These are phyloP conservation scores for Cydia amplana DNA, from an alignment of 1,140 invertebrate genomes.

Conservation along the genomic window DNA sequence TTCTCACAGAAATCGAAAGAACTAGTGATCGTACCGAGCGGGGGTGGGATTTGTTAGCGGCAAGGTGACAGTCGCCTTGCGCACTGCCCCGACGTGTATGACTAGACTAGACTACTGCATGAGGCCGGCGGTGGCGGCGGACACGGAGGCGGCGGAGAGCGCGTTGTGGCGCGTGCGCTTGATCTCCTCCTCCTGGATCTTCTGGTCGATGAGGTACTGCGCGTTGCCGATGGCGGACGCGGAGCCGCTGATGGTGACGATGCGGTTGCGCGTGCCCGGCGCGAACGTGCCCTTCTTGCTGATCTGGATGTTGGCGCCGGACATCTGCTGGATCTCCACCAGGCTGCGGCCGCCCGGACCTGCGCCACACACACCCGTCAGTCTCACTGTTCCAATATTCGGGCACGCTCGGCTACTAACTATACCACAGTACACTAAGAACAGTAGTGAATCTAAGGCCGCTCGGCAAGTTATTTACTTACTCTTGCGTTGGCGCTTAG, in stretches of 20 bases:
- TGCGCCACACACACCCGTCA: slow-evolving; percentile 52
- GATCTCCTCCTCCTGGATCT: slow-evolving; percentile 96
- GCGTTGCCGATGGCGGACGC: slow-evolving; percentile 93
- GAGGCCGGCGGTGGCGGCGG: slow-evolving; percentile 84
- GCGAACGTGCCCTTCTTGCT: slow-evolving; percentile 99
- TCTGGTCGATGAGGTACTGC: slow-evolving; percentile 96
- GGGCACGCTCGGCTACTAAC: too few relatives aligned
- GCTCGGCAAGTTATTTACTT: too few relatives aligned
- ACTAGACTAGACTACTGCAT: slow-evolving; percentile 76
- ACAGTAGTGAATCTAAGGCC: too few relatives aligned
- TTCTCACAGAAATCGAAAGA: too few relatives aligned
- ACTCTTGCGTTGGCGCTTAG: too few relatives aligned
- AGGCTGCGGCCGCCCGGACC: slow-evolving; percentile 96
- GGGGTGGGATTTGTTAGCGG: background rate
- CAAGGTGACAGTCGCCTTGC: background rate
- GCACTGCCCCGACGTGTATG: background rate
- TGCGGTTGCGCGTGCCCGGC: slow-evolving; percentile 96
- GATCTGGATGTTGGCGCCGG: slow-evolving; percentile 98
- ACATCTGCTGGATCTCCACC: slow-evolving; percentile 97
- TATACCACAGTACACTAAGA: too few relatives aligned
- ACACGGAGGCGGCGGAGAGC: too few relatives aligned
- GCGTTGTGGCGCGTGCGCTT: slow-evolving; percentile 93
- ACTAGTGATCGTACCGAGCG: too few relatives aligned
- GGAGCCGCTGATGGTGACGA: slow-evolving; percentile 96
- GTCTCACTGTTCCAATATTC: background rate